These are phyloP conservation scores for Escarpia spicata DNA, from an alignment of 2,888 invertebrate genomes.

Conservation along the genomic window DNA sequence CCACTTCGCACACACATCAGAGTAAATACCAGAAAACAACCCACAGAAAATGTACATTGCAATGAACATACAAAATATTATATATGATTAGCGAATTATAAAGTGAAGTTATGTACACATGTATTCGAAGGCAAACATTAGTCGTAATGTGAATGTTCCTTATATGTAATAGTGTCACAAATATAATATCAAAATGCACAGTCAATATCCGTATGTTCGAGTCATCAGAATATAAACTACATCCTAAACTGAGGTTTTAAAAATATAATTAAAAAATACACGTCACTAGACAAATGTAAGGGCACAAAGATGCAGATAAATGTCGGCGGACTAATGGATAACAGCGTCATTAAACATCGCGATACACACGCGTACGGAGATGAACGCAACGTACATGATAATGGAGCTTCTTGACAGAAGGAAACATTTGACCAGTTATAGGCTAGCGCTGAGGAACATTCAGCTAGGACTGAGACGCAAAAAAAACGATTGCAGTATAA, in stretches of 20 bases:
- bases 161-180: not conserved
- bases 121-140: not conserved
- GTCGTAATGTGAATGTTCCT: not conserved
- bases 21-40: not conserved
- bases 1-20: not conserved
- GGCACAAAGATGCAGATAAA: not conserved
- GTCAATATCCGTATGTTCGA: not conserved
- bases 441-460: not conserved
- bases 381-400: slow-evolving; percentile 2
- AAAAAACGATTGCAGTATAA: not conserved
- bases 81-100: not conserved
- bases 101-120: not conserved
- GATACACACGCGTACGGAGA: not conserved
- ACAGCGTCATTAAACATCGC: not conserved
- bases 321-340: not conserved
- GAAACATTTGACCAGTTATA: not conserved
- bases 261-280: not conserved
- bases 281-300: slow-evolving; percentile 9
- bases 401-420: not conserved
- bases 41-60: not conserved
- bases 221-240: slow-evolving; percentile 13
- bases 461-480: not conserved
- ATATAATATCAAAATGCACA: not conserved
- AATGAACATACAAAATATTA: not conserved
- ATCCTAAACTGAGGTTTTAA: slow-evolving; percentile 2